A percentile compares a stretch with the other conserved stretches of the same genome.
phyloP scores from a whole-genome alignment of 1,140 invertebrate species.

The Thalassaphorura encarpata region DNA sequence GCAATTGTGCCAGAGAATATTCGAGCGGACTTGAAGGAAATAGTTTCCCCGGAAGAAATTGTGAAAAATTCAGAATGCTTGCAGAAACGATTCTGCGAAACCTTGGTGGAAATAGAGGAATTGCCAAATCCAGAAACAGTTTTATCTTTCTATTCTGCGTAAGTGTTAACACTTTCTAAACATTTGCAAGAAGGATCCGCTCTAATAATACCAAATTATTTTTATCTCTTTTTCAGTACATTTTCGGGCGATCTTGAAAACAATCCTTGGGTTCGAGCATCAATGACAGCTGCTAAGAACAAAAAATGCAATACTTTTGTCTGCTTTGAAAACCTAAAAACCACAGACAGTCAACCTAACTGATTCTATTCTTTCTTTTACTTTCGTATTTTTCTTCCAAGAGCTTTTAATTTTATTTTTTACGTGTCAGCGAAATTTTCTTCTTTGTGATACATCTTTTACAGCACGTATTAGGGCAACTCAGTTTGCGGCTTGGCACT shows the following conservation, averaged over 20 bases:
- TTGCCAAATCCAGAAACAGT: background rate
- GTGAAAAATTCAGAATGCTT: conserved; percentile 19
- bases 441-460: too few relatives aligned
- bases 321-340: conserved; percentile 3
- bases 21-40: conserved; percentile 15
- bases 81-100: conserved; percentile 15
- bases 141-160: background rate
- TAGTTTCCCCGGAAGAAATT: conserved; percentile 6
- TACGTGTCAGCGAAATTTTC: too few relatives aligned
- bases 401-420: too few relatives aligned
- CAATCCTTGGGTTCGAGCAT: conserved; percentile 21
- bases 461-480: too few relatives aligned
- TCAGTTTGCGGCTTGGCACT: too few relatives aligned
- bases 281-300: conserved; percentile 7
- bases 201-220: background rate
- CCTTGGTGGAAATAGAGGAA: conserved; percentile 9
- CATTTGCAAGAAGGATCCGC: background rate
- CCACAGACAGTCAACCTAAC: too few relatives aligned
- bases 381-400: too few relatives aligned
- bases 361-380: too few relatives aligned
- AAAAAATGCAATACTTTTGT: conserved; percentile 5
- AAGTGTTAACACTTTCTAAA: background rate
- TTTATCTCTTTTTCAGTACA: background rate
- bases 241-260: conserved; percentile 2
- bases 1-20: conserved; percentile 6